phyloP scores from a whole-genome alignment of 1,140 invertebrate species.

The Schmidtea mediterranea region DNA sequence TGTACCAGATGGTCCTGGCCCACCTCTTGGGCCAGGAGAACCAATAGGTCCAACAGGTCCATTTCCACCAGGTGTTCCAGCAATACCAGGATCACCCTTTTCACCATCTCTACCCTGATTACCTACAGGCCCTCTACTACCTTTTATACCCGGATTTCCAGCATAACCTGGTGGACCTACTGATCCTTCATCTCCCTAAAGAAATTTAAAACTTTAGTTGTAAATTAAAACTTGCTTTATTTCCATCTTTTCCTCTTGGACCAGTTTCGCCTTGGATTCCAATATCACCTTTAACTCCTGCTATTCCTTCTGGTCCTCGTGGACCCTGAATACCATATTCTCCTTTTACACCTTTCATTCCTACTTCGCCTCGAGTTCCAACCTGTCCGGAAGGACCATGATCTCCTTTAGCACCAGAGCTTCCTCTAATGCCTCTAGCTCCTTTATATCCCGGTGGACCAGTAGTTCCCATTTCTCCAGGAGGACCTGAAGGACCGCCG shows the following conservation, averaged over 20 bases:
- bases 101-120: background rate
- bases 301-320: constrained; percentile 9
- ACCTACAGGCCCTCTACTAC: background rate
- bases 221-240: background rate
- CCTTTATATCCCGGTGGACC: constrained; percentile 7
- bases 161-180: constrained; percentile 8
- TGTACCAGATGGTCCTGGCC: constrained; percentile 6
- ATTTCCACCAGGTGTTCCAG: constrained; percentile 6
- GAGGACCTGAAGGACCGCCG: background rate
- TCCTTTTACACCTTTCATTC: constrained; percentile 10
- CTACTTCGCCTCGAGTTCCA: constrained; percentile 9
- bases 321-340: constrained; percentile 8
- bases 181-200: constrained; percentile 7
- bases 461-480: constrained; percentile 6
- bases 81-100: background rate
- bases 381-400: constrained; percentile 14
- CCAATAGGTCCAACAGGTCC: background rate
- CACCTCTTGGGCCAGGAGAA: constrained; percentile 7
- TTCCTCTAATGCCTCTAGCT: constrained; percentile 5
- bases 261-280: constrained; percentile 6
- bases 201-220: background rate
- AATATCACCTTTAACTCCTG: constrained; percentile 10
- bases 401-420: constrained; percentile 8
- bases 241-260: constrained; percentile 6
- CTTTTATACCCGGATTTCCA: constrained; percentile 8